Evolutionary conservation across 2,888 invertebrate species (phyloP), one percentile per base, ranked within the genome.

Genomic region (Rhagophthalmus giganteus): DNA sequence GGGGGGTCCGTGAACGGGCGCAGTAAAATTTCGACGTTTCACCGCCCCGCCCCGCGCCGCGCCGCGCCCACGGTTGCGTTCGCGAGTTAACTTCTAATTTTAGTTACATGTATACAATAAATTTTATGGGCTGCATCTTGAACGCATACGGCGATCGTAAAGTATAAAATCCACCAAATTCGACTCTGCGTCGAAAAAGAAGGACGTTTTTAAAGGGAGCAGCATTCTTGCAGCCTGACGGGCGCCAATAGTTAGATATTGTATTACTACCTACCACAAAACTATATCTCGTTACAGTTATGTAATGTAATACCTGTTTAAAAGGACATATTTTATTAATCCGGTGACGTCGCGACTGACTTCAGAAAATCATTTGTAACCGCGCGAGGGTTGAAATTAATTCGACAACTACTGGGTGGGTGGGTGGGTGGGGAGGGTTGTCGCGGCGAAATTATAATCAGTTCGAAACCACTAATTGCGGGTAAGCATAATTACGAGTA

Each of bases 261-360:
- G 16, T 33, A 46, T 46, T 46, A 46, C 20, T 20, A 7, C 20
- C 45, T 11, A 37, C 45, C 45, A 46, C 45, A 46, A 46, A 37
- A 37, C 31, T 46, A 32, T 37, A 46, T 46, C 45, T 46, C 13
- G 20, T 46, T 46, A 46, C 45, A 37, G 37, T 46, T 46, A 46
- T 35, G 45, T 46, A 46, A 46, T 37, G 38, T 37, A 46, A 46
- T 37, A 28, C 11, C 26, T 13, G 31, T 32, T 39, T 39, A 39
- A 39, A 39, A 39, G 28, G 28, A 39, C 39, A 39, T 39, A 39
- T 39, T 39, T 39, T 39, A 39, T 39, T 39, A 39, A 16, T 39
- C 16, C 8, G 39, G 20, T 20, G 7, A 20, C 7, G 20, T 20
- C n/a, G n/a, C n/a, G n/a, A n/a, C n/a, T n/a, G n/a, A n/a, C n/a